A percentile compares a stretch with the other conserved stretches of the same genome.
phyloP scores from a whole-genome alignment of 1,140 invertebrate genomes.

The Nephotettix cincticeps region DNA sequence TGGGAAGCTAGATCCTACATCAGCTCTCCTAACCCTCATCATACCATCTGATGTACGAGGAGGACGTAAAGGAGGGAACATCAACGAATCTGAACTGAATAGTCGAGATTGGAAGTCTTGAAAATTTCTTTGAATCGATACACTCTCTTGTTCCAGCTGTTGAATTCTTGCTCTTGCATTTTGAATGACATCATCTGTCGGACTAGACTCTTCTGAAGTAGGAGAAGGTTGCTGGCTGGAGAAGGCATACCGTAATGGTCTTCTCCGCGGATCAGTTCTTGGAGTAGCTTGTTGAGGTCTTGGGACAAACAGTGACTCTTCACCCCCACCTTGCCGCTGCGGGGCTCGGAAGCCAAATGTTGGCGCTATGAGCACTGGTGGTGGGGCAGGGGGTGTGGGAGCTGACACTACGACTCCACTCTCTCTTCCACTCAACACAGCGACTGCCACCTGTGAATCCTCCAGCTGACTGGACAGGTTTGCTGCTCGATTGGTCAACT shows the following conservation, averaged over 20 bases:
- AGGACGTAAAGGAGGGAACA: background rate
- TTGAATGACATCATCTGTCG: conserved; percentile 12
- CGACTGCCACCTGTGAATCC: conserved; percentile 8
- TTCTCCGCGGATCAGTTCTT: background rate
- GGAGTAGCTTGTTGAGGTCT: background rate
- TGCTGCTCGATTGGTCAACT: conserved; percentile 24
- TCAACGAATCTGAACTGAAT: background rate
- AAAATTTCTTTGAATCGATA: conserved; percentile 1
- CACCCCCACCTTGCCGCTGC: background rate
- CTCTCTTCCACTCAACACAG: background rate
- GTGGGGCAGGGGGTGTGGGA: background rate
- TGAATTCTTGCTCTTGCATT: conserved; percentile 5
- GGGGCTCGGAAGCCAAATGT: background rate
- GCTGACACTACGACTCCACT: background rate
- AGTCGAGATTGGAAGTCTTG: background rate
- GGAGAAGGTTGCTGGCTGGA: conserved; percentile 2
- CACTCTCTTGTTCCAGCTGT: conserved; percentile 13
- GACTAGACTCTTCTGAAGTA: conserved; percentile 20
- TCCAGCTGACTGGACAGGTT: conserved; percentile 17
- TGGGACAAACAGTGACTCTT: conserved; percentile 8
- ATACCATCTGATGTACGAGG: background rate
- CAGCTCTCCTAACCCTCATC: background rate
- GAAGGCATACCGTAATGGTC: background rate
- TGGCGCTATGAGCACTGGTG: background rate
- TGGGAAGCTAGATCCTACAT: background rate